Evolutionary conservation across 2,888 invertebrate species (phyloP).

Genomic region (Miltochrista miniata): DNA sequence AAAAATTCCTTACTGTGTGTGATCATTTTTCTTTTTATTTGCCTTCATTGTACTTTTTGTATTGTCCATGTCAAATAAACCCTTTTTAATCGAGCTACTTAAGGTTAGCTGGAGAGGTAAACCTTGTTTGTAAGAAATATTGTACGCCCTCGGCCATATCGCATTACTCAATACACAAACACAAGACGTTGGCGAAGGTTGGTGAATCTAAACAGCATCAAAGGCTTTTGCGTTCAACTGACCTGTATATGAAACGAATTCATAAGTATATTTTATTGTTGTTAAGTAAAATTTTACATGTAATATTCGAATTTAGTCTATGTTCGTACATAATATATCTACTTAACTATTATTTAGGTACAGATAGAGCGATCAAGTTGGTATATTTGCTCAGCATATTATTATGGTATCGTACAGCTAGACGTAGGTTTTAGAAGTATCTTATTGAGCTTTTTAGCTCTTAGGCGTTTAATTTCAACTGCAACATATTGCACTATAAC

Average conservation of each 20-base stretch:
- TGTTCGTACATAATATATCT: no score
- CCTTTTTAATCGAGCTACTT: conserved; percentile 28
- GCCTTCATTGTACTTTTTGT: not conserved
- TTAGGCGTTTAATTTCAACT: no score
- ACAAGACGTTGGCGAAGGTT: conserved; percentile 17
- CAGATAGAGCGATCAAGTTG: no score
- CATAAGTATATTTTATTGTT: conserved; percentile 15
- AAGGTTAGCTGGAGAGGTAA: conserved; percentile 23
- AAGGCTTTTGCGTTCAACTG: conserved; percentile 24
- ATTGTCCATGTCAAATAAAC: conserved; percentile 1
- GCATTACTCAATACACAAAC: conserved; percentile 11
- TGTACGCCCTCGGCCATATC: conserved; percentile 25
- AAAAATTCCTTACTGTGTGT: no score
- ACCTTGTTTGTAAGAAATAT: conserved; percentile 30
- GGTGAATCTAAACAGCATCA: conserved; percentile 16
- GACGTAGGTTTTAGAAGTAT: no score
- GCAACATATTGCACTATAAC: no score
- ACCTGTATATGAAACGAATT: conserved; percentile 26
- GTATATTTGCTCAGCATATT: no score
- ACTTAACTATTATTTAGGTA: no score
- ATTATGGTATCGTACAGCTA: no score
- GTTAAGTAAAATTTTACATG: conserved; percentile 16
- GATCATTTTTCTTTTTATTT: no score
- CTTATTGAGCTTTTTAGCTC: no score
- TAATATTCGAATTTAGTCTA: no score